phyloP scores from a whole-genome alignment of 2,797 vertebrate genomes.

The Rhynchonycteris naso region DNA sequence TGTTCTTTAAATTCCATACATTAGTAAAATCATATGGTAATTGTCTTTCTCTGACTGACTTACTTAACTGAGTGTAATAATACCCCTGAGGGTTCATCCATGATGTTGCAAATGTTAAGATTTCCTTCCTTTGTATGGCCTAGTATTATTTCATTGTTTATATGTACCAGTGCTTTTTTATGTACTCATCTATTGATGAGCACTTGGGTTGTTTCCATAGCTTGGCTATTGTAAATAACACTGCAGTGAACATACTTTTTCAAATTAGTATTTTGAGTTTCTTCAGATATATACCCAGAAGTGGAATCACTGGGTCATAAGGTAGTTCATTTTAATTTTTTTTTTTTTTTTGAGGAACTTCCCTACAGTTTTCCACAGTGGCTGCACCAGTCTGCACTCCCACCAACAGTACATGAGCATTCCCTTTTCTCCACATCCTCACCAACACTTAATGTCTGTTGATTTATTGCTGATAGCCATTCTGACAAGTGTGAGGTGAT shows the following conservation, averaged over 20 bases:
- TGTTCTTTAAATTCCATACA: not conserved
- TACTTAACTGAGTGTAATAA: not conserved
- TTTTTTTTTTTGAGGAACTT: not conserved
- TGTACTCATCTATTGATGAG: not conserved
- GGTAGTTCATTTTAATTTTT: not conserved
- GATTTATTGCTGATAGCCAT: not conserved
- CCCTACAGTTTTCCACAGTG: not conserved
- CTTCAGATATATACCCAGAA: not conserved
- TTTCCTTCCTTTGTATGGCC: not conserved
- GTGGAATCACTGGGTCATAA: not conserved
- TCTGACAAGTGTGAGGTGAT: not conserved
- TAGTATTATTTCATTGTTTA: not conserved
- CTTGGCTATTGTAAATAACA: not conserved
- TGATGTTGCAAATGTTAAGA: not conserved
- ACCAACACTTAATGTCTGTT: not conserved
- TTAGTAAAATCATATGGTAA: not conserved
- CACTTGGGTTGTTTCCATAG: not conserved
- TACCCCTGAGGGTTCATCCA: not conserved
- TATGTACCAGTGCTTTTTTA: not conserved
- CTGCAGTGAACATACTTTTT: not conserved
- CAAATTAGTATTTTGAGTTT: not conserved
- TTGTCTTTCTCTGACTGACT: not conserved
- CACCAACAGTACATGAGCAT: not conserved
- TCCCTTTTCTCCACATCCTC: not conserved
- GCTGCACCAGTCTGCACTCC: not conserved